Evolutionary conservation across 1,140 invertebrate genomes (phyloP).

Genomic region (Papilio polyxenes): DNA sequence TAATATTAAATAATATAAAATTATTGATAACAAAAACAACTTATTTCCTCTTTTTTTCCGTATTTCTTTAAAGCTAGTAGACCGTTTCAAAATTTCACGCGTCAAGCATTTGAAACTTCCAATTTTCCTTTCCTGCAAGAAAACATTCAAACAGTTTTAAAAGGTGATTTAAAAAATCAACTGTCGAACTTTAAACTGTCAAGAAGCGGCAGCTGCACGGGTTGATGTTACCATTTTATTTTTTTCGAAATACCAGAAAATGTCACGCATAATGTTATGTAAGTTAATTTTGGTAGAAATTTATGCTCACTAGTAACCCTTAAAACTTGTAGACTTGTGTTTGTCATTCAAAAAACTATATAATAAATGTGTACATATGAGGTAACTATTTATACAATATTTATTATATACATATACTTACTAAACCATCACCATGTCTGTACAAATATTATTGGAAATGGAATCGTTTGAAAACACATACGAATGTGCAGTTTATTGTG

Average conservation of each 20-base stretch:
- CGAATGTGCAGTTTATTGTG: too few species aligned
- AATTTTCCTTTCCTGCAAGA: constrained; percentile 49
- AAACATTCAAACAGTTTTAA: not conserved
- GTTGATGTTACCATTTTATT: too few species aligned
- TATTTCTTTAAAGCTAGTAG: not conserved
- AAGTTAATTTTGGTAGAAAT: too few species aligned
- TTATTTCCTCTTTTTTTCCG: not conserved
- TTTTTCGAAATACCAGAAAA: too few species aligned
- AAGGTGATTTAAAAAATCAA: not conserved
- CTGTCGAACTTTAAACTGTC: too few species aligned
- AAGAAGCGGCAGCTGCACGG: too few species aligned
- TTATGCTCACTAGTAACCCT: too few species aligned
- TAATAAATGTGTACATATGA: not conserved
- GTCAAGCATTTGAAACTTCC: constrained; percentile 39
- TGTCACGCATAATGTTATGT: too few species aligned
- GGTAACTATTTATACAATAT: not conserved
- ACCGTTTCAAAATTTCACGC: not conserved
- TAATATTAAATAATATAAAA: not conserved
- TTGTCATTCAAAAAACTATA: too few species aligned
- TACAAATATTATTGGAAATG: not conserved
- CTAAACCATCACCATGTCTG: constrained; percentile 1
- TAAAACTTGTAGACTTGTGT: too few species aligned
- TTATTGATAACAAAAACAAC: constrained; percentile 22
- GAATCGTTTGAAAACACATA: not conserved
- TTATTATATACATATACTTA: not conserved